These are phyloP conservation scores for Dissostichus mawsoni DNA, from an alignment of 2,113 vertebrate species.

Conservation along the genomic window DNA sequence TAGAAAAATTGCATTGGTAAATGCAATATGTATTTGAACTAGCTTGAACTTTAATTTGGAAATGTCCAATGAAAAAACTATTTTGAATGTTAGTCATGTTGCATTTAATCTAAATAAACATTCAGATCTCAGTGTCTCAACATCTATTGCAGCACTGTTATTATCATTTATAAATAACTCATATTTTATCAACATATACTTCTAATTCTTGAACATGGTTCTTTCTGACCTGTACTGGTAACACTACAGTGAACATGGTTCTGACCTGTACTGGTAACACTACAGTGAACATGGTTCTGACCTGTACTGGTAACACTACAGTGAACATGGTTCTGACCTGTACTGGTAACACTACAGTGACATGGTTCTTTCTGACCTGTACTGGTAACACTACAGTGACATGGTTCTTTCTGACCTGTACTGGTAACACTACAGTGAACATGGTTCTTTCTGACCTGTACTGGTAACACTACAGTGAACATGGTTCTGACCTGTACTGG, in stretches of 20 bases:
- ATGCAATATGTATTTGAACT: too few species aligned
- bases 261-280: neutral
- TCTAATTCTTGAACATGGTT: neutral
- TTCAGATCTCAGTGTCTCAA: neutral
- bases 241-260: neutral
- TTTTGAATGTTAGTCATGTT: too few species aligned
- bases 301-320: slow-evolving; percentile 81
- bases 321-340: neutral
- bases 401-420: neutral
- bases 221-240: neutral
- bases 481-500: too few species aligned
- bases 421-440: neutral
- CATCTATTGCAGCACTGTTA: neutral
- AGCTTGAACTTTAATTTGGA: too few species aligned
- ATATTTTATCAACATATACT: neutral
- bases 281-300: slow-evolving; percentile 14
- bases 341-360: neutral
- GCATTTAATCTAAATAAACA: neutral
- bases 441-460: too few species aligned
- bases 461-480: too few species aligned
- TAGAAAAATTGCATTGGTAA: too few species aligned
- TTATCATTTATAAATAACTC: neutral
- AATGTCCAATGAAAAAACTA: too few species aligned
- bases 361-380: too few species aligned
- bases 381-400: neutral